Evolutionary conservation across 1,140 invertebrate species (phyloP).

Genomic region (Panagrolaimus sp.): DNA sequence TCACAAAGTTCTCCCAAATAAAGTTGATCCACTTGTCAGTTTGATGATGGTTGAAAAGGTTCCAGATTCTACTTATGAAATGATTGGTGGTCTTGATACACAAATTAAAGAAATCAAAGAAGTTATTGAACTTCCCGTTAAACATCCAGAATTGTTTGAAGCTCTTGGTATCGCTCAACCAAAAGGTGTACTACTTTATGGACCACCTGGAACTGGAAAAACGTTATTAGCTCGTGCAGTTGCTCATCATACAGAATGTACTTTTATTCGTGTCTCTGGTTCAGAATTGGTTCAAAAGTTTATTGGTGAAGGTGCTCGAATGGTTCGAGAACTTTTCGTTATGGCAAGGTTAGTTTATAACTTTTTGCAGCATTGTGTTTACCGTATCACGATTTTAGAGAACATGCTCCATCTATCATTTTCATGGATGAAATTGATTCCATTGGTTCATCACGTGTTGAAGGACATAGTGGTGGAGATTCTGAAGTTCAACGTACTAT

Average conservation of each 20-base stretch:
- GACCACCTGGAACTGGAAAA: slow-evolving; percentile 92
- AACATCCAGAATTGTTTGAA: slow-evolving; percentile 98
- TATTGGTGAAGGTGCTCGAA: slow-evolving; percentile 97
- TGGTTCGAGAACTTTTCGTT: slow-evolving; percentile 97
- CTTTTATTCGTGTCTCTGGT: slow-evolving; percentile 96
- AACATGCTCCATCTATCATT: slow-evolving; percentile 98
- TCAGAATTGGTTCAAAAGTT: slow-evolving; percentile 99
- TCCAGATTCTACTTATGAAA: slow-evolving; percentile 97
- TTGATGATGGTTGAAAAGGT: slow-evolving; percentile 99
- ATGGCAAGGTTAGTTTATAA: slow-evolving; percentile 76
- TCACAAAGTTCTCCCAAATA: slow-evolving; percentile 97
- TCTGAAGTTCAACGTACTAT: slow-evolving; percentile 99
- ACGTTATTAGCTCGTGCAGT: slow-evolving; percentile 93
- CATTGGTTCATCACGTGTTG: slow-evolving; percentile 95
- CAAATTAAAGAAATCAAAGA: slow-evolving; percentile 99
- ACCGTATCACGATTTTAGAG: slow-evolving; percentile 69
- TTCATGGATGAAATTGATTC: slow-evolving; percentile 99
- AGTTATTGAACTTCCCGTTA: slow-evolving; percentile 97
- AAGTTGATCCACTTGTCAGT: slow-evolving; percentile 98
- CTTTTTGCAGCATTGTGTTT: too few relatives aligned
- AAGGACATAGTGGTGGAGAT: slow-evolving; percentile 87
- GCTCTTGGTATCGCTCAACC: slow-evolving; percentile 98
- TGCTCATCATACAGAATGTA: slow-evolving; percentile 98
- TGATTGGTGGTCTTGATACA: slow-evolving; percentile 98
- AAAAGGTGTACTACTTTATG: slow-evolving; percentile 94